Percentiles rank a stretch among this genome's conserved stretches.
Evolutionary conservation across 1,140 invertebrate genomes (phyloP).

Genomic region (Euura saliciscinereae): DNA sequence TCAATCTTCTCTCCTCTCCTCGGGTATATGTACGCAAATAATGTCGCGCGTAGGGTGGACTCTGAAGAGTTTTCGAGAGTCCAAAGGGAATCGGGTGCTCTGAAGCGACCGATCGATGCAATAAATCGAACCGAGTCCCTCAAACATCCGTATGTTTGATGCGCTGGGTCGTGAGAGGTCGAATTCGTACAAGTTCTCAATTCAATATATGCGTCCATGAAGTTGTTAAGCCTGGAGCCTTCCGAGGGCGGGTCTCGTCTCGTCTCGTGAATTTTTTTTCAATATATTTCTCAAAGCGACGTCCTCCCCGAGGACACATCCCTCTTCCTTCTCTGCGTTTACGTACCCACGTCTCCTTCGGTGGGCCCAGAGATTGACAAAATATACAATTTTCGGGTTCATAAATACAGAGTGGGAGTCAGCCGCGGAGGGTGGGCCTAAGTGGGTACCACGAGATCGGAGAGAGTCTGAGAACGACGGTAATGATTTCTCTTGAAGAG

Average conservation of each 20-base stretch:
- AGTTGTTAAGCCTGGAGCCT: not conserved
- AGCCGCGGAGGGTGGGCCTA: not conserved
- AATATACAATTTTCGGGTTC: conserved; percentile 5
- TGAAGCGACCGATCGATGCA: too few species aligned
- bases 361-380: conserved; percentile 5
- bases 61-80: too few species aligned
- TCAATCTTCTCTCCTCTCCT: too few species aligned
- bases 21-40: too few species aligned
- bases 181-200: not conserved
- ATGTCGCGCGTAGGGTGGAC: too few species aligned
- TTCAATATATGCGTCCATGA: not conserved
- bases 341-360: not conserved
- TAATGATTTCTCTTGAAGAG: conserved; percentile 20
- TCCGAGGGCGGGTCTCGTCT: not conserved
- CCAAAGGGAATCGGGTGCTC: too few species aligned
- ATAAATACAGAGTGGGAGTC: conserved; percentile 10
- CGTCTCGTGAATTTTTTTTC: not conserved
- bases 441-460: too few species aligned
- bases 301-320: not conserved
- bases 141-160: not conserved
- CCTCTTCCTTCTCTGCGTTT: not conserved
- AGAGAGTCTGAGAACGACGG: too few species aligned
- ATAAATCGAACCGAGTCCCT: not conserved
- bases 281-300: not conserved
- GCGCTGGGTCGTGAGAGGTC: not conserved